A percentile compares a stretch with the other conserved stretches of the same genome.
Conservation (phyloP, 1,140 invertebrate species). For the Rhagoletis zephyria region DNA sequence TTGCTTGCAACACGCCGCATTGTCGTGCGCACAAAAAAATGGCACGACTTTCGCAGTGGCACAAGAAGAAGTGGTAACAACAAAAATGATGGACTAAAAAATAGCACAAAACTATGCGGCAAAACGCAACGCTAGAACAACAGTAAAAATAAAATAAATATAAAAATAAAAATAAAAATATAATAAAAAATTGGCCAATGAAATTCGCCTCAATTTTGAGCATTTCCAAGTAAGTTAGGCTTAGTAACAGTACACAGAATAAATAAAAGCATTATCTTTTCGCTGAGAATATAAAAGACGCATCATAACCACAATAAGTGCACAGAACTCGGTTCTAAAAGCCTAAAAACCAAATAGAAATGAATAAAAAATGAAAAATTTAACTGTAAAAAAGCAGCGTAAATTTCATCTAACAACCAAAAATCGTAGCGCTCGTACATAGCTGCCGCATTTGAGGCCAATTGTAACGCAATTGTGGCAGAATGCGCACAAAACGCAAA, state of each 20-base stretch:
- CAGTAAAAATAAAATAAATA: background rate
- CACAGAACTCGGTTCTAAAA: background rate
- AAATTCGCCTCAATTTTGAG: too few relatives aligned
- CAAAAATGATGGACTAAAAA: constrained; percentile 45
- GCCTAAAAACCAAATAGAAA: background rate
- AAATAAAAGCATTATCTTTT: background rate
- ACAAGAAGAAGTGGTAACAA: background rate
- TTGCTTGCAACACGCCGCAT: constrained; percentile 1
- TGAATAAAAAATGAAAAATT: background rate
- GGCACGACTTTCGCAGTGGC: constrained; percentile 42
- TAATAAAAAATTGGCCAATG: background rate
- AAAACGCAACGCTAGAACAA: background rate
- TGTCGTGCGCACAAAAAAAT: constrained; percentile 41
- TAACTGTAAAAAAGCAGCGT: background rate
- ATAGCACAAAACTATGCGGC: constrained; percentile 15
- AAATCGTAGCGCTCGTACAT: background rate
- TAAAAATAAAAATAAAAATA: background rate
- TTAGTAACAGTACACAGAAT: background rate
- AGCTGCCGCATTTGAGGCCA: background rate
- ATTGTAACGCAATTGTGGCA: constrained; percentile 29
- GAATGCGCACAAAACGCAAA: constrained; percentile 22
- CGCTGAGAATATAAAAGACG: background rate
- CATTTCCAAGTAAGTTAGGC: too few relatives aligned
- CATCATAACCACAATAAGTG: background rate
- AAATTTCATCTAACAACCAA: background rate